Evolutionary conservation across 2,113 vertebrate genomes (phyloP).

Genomic region (Myrmecophaga tridactyla): DNA sequence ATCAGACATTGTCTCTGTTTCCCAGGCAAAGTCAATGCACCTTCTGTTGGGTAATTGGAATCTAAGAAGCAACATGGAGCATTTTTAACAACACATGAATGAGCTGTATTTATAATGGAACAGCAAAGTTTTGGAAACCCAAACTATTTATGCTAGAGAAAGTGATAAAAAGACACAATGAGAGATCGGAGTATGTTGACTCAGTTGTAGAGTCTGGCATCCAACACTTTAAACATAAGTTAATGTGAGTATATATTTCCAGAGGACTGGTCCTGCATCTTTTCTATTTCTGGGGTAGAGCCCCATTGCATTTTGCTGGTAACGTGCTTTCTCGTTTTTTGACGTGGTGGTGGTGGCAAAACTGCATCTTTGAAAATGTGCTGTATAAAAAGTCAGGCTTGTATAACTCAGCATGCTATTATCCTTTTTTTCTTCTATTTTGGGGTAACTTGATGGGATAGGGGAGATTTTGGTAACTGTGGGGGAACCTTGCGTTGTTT

Average conservation of each 20-base stretch:
- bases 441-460: background rate
- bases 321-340: background rate
- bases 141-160: conserved; percentile 53
- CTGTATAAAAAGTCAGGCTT: background rate
- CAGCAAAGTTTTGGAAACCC: conserved; percentile 51
- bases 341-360: background rate
- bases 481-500: background rate
- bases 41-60: conserved; percentile 74
- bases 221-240: background rate
- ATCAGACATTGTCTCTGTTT: conserved; percentile 63
- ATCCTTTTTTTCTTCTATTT: background rate
- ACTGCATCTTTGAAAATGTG: background rate
- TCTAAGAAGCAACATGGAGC: conserved; percentile 55
- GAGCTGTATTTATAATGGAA: conserved; percentile 64
- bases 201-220: conserved; percentile 42
- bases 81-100: conserved; percentile 63
- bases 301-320: background rate
- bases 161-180: conserved; percentile 55
- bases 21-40: conserved; percentile 68
- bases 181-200: conserved; percentile 47
- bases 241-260: conserved; percentile 36
- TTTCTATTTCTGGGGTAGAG: background rate
- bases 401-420: background rate
- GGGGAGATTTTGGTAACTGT: background rate
- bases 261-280: background rate